These are phyloP conservation scores for Tromatobia lineatoria DNA, from an alignment of 2,888 invertebrate genomes.

Conservation along the genomic window DNA sequence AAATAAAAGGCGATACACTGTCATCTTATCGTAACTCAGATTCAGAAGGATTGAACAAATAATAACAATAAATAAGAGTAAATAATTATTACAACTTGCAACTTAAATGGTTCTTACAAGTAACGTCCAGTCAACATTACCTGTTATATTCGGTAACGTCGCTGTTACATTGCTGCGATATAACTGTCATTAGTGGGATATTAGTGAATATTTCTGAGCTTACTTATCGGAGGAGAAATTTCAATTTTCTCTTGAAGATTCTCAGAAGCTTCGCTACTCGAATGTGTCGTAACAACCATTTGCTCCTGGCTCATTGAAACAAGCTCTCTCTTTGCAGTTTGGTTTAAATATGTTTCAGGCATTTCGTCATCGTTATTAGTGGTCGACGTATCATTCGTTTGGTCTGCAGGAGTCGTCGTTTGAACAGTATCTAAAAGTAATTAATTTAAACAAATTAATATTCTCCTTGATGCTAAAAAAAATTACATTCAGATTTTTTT, in stretches of 20 bases:
- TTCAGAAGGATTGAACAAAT: no score
- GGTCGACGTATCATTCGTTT: neutral
- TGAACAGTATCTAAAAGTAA: neutral
- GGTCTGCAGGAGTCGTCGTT: neutral
- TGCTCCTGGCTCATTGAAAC: conserved; percentile 22
- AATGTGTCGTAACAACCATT: conserved; percentile 20
- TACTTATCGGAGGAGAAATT: neutral
- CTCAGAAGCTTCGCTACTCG: conserved; percentile 37
- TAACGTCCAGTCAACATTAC: no score
- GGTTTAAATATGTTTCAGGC: conserved; percentile 40
- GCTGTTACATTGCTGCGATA: no score
- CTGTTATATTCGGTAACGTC: no score
- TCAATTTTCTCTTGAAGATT: conserved; percentile 11
- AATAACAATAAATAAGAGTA: no score
- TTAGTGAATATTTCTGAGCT: neutral
- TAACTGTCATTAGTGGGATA: no score
- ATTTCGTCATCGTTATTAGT: neutral
- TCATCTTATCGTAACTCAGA: no score
- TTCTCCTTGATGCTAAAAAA: no score
- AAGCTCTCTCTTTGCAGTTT: conserved; percentile 28
- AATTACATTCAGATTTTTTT: no score
- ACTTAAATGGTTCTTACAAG: no score
- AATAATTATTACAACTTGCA: no score
- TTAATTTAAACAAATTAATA: neutral
- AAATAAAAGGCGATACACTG: no score